Percentiles rank a stretch among this genome's conserved stretches.
Evolutionary conservation across 2,888 invertebrate species (phyloP).

Genomic region (Bombylius discolor): DNA sequence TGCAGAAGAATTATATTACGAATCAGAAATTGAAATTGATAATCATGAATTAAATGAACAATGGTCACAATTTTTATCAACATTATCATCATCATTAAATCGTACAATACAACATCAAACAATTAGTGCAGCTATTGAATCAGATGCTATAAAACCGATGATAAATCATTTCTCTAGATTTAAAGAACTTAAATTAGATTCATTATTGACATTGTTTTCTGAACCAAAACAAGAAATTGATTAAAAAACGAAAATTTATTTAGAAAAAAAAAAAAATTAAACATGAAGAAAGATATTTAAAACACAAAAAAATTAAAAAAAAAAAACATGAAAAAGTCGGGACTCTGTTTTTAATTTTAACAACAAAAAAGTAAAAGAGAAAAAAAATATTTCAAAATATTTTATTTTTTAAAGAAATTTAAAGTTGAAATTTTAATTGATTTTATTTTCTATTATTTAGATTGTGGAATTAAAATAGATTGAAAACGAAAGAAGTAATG

Average conservation of each 20-base stretch:
- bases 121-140: conserved; percentile 34
- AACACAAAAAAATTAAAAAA: no score
- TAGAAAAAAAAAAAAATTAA: neutral
- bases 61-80: conserved; percentile 31
- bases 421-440: no score
- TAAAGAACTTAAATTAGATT: conserved; percentile 32
- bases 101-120: conserved; percentile 33
- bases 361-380: no score
- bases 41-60: conserved; percentile 21
- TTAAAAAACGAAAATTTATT: neutral
- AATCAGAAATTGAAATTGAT: conserved; percentile 4
- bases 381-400: no score
- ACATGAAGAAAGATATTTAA: no score
- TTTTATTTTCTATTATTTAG: no score
- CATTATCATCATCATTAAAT: conserved; percentile 30
- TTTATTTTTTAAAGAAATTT: no score
- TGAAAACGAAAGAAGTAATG: no score
- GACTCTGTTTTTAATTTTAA: no score
- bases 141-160: conserved; percentile 33
- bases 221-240: conserved; percentile 1
- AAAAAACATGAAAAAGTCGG: no score
- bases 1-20: conserved; percentile 30
- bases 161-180: conserved; percentile 35
- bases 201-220: conserved; percentile 31
- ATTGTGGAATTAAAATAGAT: no score